Evolutionary conservation across 2,888 invertebrate species (phyloP), one percentile per base, ranked within the genome.

Genomic region (Pocota personata): DNA sequence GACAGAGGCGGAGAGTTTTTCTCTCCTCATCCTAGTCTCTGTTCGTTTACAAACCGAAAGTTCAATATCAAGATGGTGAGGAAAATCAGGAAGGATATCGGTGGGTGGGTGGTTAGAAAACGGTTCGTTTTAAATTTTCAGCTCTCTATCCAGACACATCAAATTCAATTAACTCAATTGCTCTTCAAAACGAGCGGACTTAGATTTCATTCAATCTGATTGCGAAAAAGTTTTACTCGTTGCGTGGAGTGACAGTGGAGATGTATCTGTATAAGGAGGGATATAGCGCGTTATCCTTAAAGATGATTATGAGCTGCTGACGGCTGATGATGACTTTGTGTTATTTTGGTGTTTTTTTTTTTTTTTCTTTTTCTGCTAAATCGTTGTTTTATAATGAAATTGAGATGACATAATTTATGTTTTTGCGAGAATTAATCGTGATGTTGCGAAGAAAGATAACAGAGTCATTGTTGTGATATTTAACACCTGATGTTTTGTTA

Each of bases 131-230:
- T 40, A 66, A 37, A 52, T 19, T 62, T 67, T 48, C 16, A 40
- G 27, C 30, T 46, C 52, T 10, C 10, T 1, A 14, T 24, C 43
- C 37, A 71, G 72, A 64, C 64, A 75, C 75, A 75, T 75, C 62
- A 32, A 46, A 76, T 58, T 76, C 66, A 76, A 75, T 75, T 75
- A 75, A 69, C 69, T 69, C 69, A 69, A 71, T 71, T 71, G 82
- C 82, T 78, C 72, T 83, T 78, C 57, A 78, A n/a, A 83, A 78
- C 72, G 72, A 83, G 52, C 66, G 37, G 78, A 78, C 72, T 82
- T 66, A 71, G 77, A 71, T 82, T 82, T 43, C 64, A 66, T 82
- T 77, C 64, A 52, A 77, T 82, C 62, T 82, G 71, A 75, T 76
- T 76, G 67, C n/a, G 75, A 40, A 24, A 46, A 66, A 30, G 71